phyloP scores from a whole-genome alignment of 2,797 vertebrate genomes.

The Psittacula echo region DNA sequence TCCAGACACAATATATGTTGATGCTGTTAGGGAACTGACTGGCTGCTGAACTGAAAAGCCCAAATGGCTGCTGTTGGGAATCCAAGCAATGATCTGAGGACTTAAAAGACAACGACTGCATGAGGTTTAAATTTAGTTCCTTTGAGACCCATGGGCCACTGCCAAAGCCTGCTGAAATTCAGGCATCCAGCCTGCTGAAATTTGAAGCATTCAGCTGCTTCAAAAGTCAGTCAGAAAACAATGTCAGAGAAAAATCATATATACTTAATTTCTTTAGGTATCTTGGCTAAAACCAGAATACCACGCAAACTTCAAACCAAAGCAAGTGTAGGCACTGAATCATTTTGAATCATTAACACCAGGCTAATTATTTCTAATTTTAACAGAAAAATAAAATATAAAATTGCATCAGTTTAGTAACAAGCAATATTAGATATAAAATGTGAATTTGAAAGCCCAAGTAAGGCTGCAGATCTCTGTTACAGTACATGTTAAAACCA shows the following conservation, averaged over 20 bases:
- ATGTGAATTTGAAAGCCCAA: neutral
- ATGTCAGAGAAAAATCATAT: neutral
- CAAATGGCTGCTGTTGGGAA: neutral
- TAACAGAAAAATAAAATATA: neutral
- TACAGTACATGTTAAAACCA: neutral
- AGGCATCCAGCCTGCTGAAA: neutral
- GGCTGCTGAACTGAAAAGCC: neutral
- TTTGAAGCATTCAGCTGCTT: neutral
- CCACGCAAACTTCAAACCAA: neutral
- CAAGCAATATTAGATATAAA: slow-evolving; percentile 5
- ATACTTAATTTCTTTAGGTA: neutral
- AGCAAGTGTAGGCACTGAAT: neutral
- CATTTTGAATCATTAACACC: neutral
- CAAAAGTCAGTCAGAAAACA: neutral
- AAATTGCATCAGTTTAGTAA: neutral
- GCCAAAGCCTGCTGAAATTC: neutral
- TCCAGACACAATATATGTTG: neutral
- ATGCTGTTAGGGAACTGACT: neutral
- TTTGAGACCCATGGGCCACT: neutral
- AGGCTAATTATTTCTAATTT: neutral
- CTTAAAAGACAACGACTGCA: neutral
- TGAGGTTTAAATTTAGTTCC: neutral
- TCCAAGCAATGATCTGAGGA: neutral
- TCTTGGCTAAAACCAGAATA: neutral
- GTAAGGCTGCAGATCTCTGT: neutral